Conservation (phyloP, 2,113 vertebrate species). For the Balaeniceps rex region DNA sequence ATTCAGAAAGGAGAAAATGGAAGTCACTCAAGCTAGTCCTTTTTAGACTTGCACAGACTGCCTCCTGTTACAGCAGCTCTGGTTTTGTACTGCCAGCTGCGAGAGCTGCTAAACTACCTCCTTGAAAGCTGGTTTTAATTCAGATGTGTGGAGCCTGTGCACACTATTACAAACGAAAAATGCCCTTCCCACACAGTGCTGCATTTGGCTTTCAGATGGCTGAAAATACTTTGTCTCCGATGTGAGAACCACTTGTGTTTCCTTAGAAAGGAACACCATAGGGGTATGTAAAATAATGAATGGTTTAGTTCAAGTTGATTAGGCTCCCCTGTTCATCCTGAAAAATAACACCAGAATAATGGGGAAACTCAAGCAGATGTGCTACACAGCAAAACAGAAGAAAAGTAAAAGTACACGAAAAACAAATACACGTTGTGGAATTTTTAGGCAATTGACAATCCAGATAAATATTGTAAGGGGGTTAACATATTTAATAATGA, state of each 20-base stretch:
- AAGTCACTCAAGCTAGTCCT: constrained; percentile 25
- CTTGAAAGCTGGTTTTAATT: neutral
- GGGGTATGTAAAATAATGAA: neutral
- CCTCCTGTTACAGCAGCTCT: neutral
- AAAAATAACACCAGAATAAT: neutral
- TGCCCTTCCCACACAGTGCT: neutral
- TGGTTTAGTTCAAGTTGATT: neutral
- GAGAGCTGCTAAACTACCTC: neutral
- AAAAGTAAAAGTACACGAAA: neutral
- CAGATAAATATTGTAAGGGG: neutral
- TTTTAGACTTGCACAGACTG: neutral
- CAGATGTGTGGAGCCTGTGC: neutral
- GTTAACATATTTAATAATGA: accelerated
- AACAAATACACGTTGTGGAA: neutral
- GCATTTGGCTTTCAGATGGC: neutral
- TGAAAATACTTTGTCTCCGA: neutral
- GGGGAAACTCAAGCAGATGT: neutral
- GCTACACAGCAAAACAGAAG: neutral
- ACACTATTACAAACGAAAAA: neutral
- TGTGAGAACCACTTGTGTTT: neutral
- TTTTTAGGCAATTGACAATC: neutral
- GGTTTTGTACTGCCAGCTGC: neutral
- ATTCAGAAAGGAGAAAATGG: constrained; percentile 49
- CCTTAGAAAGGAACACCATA: neutral
- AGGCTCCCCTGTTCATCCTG: neutral